Conservation (phyloP, 2,113 vertebrate species). For the Scolopax mira region DNA sequence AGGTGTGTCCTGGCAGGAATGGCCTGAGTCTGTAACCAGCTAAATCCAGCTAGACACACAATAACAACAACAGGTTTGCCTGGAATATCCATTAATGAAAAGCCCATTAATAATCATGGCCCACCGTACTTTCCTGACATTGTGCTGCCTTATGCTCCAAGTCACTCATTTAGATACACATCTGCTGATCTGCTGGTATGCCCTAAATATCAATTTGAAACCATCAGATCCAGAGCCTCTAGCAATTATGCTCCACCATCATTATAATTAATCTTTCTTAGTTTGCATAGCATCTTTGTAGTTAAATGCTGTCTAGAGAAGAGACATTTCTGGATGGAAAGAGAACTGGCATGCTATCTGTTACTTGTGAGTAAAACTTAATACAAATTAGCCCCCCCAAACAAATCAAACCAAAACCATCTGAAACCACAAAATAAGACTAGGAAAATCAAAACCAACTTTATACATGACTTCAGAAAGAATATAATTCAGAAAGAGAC, state of each 20-base stretch:
- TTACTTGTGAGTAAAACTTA: background rate
- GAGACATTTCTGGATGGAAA: background rate
- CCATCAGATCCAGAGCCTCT: background rate
- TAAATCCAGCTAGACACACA: background rate
- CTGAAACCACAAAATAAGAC: background rate
- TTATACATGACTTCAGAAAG: background rate
- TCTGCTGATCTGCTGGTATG: background rate
- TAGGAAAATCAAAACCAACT: background rate
- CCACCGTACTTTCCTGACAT: background rate
- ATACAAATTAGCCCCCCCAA: background rate
- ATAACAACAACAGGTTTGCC: background rate
- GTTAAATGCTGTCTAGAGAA: background rate
- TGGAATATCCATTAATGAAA: background rate
- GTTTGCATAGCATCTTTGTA: background rate
- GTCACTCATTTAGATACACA: constrained; percentile 10
- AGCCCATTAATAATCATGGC: background rate
- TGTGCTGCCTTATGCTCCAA: constrained; percentile 2
- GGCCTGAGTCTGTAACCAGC: background rate
- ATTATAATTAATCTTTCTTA: background rate
- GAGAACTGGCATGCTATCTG: background rate
- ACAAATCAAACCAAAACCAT: background rate
- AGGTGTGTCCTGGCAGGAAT: background rate
- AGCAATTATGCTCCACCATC: background rate
- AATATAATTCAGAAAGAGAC: background rate
- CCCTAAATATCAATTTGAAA: constrained; percentile 39